Base-by-base conservation (phyloP, 2,113 vertebrate genomes). In the Callipepla squamata region DNA sequence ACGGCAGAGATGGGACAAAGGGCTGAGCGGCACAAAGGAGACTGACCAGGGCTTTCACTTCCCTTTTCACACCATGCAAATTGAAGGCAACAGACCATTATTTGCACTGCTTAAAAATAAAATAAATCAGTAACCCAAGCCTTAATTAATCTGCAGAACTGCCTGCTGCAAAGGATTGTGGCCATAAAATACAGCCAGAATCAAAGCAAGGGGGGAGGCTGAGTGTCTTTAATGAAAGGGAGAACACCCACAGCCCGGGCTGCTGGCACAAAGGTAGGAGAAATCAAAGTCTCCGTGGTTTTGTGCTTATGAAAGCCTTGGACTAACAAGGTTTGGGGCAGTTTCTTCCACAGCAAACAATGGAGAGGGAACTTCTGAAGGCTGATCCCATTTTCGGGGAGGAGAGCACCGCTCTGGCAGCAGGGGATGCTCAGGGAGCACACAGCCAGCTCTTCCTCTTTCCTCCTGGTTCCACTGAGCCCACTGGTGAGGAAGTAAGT, bases 91-190 rank as follows among this genome's bases (percentile, higher is more conserved):
- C 22, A 82, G 68, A 72, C 40, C 45, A 77, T 69, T 62, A 90
- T 65, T 65, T 76, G 82, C 79, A 50, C 10, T 3, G 38, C 69
- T 89, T 72, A 45, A 73, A 28, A 34, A 45, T 48, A 48, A 14
- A 47, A 45, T 3, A 22, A 38, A n/a, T 62, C 47, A 58, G 68
- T 32, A 62, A 57, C 36, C 45, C 13, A 1, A 86, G 36, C 63
- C 74, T 87, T 44, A 83, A 95, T 89, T 73, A 81, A 85, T 65
- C 65, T 50, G 55, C 69, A 80, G 82, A 76, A 80, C n/a, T 14
- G 66, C 79, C 58, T n/a, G 62, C 75, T 90, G 83, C 48, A 61
- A 65, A 87, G 86, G 30, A 59, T 17, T 25, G 75, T 14, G 13
- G 80, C 0, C 44, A 78, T 50, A 62, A 91, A 85, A 86, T 5